phyloP scores from a whole-genome alignment of 92 coral and sea anemone species.

The Parazoanthus darwini region DNA sequence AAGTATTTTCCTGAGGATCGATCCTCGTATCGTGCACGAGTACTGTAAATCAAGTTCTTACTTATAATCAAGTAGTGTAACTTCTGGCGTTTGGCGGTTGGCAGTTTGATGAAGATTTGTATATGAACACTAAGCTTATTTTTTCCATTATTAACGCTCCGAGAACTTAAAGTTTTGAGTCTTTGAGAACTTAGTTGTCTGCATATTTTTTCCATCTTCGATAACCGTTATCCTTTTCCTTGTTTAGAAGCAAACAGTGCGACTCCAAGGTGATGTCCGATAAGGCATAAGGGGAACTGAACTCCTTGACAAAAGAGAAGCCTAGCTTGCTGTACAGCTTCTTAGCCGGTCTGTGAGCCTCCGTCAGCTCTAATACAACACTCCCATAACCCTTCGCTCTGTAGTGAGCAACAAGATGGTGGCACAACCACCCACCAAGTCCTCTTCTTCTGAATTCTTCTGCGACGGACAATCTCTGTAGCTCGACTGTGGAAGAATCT shows the following conservation, averaged over 20 bases:
- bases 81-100: not conserved
- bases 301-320: slow-evolving; percentile 52
- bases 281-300: slow-evolving; percentile 52
- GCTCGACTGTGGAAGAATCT: slow-evolving; percentile 62
- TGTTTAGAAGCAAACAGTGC: slow-evolving; percentile 48
- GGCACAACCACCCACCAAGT: slow-evolving; percentile 70
- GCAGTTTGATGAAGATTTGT: not conserved
- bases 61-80: too few species aligned
- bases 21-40: too few species aligned
- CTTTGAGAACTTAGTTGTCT: not conserved
- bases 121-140: too few species aligned
- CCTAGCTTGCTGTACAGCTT: slow-evolving; percentile 71
- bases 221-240: slow-evolving; percentile 1
- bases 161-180: too few species aligned
- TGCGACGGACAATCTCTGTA: slow-evolving; percentile 76
- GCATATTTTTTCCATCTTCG: not conserved
- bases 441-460: slow-evolving; percentile 66
- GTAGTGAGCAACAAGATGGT: slow-evolving; percentile 58
- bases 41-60: too few species aligned
- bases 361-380: slow-evolving; percentile 73
- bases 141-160: too few species aligned
- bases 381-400: slow-evolving; percentile 57
- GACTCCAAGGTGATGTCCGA: slow-evolving; percentile 64
- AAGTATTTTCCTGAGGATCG: too few species aligned
- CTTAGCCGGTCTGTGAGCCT: slow-evolving; percentile 73